A percentile compares a stretch with the other conserved stretches of the same genome.
phyloP scores from a whole-genome alignment of 2,797 vertebrate species.

The Neoniphon sammara region DNA sequence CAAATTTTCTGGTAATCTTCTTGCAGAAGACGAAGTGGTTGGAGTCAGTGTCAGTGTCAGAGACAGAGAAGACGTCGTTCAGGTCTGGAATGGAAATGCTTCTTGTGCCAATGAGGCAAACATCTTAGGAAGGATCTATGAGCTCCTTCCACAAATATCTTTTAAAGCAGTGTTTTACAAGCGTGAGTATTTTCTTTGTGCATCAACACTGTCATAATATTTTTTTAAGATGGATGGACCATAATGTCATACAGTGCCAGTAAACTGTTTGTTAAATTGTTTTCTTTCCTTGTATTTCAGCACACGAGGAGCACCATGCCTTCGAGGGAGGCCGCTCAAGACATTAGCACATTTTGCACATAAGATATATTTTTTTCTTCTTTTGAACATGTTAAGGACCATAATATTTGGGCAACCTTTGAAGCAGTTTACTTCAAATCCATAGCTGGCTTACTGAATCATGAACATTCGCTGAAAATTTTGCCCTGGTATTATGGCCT shows the following conservation, averaged over 20 bases:
- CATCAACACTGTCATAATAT: not conserved
- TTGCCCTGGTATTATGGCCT: conserved; percentile 37
- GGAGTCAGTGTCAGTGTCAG: conserved; percentile 94
- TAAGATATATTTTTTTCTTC: conserved; percentile 33
- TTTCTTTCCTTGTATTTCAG: conserved; percentile 77
- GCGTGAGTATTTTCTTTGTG: conserved; percentile 84
- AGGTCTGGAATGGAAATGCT: conserved; percentile 96
- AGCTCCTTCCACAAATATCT: conserved; percentile 91
- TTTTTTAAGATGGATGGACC: not conserved
- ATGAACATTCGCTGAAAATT: conserved; percentile 54
- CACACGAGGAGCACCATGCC: conserved; percentile 94
- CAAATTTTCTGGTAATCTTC: not conserved
- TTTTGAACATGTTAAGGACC: conserved; percentile 20
- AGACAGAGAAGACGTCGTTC: conserved; percentile 92
- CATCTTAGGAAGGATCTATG: conserved; percentile 90
- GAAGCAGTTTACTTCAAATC: conserved; percentile 25
- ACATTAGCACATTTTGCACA: conserved; percentile 83
- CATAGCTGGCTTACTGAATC: conserved; percentile 29
- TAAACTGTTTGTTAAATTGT: not conserved
- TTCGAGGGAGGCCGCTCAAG: conserved; percentile 93
- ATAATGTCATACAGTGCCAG: not conserved
- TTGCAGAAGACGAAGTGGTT: conserved; percentile 93
- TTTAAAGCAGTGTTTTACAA: conserved; percentile 99
- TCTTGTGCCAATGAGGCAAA: conserved; percentile 89
- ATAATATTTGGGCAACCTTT: conserved; percentile 45